A percentile compares a stretch with the other conserved stretches of the same genome.
Evolutionary conservation across 2,797 vertebrate species (phyloP).

Genomic region (Onychomys leucogaster): DNA sequence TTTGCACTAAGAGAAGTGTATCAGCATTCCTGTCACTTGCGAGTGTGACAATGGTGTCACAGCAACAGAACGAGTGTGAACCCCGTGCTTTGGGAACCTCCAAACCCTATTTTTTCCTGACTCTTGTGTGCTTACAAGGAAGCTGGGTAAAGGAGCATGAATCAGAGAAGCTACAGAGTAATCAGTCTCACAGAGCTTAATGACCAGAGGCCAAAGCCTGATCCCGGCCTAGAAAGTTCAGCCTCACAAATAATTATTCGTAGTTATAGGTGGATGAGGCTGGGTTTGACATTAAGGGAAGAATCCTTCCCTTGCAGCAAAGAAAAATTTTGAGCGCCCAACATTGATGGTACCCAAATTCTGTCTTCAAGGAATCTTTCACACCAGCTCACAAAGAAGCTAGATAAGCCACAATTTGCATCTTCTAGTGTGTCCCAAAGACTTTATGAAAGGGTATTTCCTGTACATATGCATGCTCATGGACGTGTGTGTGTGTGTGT

Average conservation of each 20-base stretch:
- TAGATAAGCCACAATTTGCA: background rate
- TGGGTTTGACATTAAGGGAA: background rate
- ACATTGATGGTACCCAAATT: background rate
- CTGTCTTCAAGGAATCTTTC: background rate
- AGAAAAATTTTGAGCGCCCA: background rate
- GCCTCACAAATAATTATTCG: slow-evolving; percentile 31
- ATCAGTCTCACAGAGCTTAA: background rate
- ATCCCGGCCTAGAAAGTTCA: slow-evolving; percentile 22
- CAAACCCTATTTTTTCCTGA: background rate
- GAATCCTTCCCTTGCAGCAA: background rate
- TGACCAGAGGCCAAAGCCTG: background rate
- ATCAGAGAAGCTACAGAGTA: background rate
- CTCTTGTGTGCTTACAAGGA: background rate
- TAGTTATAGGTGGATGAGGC: background rate
- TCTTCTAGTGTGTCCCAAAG: background rate
- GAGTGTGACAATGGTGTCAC: background rate
- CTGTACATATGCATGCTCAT: background rate
- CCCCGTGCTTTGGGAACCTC: background rate
- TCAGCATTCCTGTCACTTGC: background rate
- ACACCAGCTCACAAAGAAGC: background rate
- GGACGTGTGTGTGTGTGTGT: background rate
- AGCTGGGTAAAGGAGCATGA: background rate
- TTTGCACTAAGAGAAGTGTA: background rate
- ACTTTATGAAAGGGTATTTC: background rate
- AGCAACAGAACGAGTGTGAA: slow-evolving; percentile 10